Evolutionary conservation across 2,888 invertebrate species (phyloP), one percentile per base, ranked within the genome.

Genomic region (Neoaliturus tenellus): DNA sequence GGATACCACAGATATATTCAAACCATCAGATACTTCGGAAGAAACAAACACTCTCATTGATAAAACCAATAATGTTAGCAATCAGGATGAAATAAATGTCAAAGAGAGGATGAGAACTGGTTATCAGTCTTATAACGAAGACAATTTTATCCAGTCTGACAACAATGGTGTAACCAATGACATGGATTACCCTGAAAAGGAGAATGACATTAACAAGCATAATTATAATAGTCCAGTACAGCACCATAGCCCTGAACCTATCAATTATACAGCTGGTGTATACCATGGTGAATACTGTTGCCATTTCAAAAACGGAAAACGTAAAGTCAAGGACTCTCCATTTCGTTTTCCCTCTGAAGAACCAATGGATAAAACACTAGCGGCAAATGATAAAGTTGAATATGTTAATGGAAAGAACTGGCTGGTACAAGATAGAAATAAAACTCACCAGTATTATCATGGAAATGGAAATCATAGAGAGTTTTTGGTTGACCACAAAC

Each of bases 11-110:
- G 69, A 39, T 23, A 35, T 31, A 28, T 39, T 6, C 28, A 23
- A 41, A 28, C 48, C 28, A 75, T 31, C 35, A 67, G 44, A 12
- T 0, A 23, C 39, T 10, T 39, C 23, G 39, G n/a, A 39, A 5
- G 62, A 62, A 20, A 62, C 62, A 62, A 62, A 25, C 25, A 62
- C 62, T 1, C 48, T n/a, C 17, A 44, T 75, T n/a, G 23, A 75
- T 28, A 44, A 48, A 20, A 12, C 48, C n/a, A 75, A 75, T 44
- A 41, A 75, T 2, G 28, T 17, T 2, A 5, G 1, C 23, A 75
- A 41, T 25, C 44, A 44, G 6, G 44, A 75, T 44, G 20, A 75
- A 28, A 75, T 75, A 23, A 75, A 75, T 39, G 73, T 75, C 17
- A 39, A 10, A 41, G 73, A 75, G 28, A 75, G 44, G 44, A 10